Base-by-base conservation (phyloP, 2,888 invertebrate genomes). In the Empis livida region DNA sequence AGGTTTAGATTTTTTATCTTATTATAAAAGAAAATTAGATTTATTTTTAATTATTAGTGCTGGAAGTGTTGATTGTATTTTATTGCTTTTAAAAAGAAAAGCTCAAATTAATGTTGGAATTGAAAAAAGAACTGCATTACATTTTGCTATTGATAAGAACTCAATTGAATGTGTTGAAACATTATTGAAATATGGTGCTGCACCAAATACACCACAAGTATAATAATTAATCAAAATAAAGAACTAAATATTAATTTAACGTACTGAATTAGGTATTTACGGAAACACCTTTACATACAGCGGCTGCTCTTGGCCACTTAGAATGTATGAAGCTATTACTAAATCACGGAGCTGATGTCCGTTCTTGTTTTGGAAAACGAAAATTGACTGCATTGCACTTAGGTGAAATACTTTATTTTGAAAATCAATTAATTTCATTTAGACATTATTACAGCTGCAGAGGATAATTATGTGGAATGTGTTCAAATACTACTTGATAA, bases 231-330 rank as follows among this genome's bases (percentile, higher is more conserved):
- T 35, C 2, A 35, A 35, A 35, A 5, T n/a, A 13, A 5, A 35
- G 4, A 35, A 35, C 10, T n/a, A 35, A 35, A 35, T 13, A 35
- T 35, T 35, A n/a, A n/a, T 35, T 13, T 35, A 27, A 27, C 9
- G 2, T 27, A 35, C 9, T 35, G 32, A 32, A 13, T 35, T 41
- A 82, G 82, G 81, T 86, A 31, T 88, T 82, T 61, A 87, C 86
- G 9, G 89, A 90, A 70, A 86, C 89, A 1, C 88, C 89, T 0
- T 67, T 90, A 20, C 89, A 90, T 59, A 82, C 87, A 23, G 89
- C 89, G 8, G 83, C 86, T 13, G 77, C 82, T 8, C 68, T 84
- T 41, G 88, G 88, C 1, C 79, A 80, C 35, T 73, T 77, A 2
- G 73, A 74, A 39, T 86, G 81, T 62, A 77, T 85, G 35, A 76